Base-by-base conservation (phyloP, 2,113 vertebrate species). In the Martes martes region DNA sequence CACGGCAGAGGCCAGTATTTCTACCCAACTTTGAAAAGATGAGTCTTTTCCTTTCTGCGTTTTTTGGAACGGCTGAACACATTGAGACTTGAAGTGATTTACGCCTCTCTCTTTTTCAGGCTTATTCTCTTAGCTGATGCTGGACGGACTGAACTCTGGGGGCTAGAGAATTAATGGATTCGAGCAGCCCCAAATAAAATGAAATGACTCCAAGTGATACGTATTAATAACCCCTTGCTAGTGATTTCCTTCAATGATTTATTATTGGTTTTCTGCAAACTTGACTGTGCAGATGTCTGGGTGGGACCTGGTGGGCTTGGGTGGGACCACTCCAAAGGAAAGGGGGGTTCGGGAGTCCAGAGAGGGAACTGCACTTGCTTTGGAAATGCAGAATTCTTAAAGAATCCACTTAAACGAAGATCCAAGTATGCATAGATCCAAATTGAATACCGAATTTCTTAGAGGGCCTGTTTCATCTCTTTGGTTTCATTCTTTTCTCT, bases 31-130 rank as follows among this genome's bases (percentile, higher is more conserved):
- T 80, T 10, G 63, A 89, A 73, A 79, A 2, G 4, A 76, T 59
- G n/a, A 42, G 39, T 9, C 42, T 18, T 91, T 16, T 42, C 61
- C 67, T 5, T 78, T 6, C 23, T 76, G 45, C 42, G 31, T 47
- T 47, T 63, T 76, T 94, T 2, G 2, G 16, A 69, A 14, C 2
- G 71, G 28, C 42, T 50, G 76, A 89, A 28, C 9, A 23, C 16
- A 86, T 1, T 39, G 89, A 76, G 83, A 94, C 83, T 8, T 52
- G 45, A 59, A 96, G 87, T 31, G 76, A 81, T 91, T 96, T 94
- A 2, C 0, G 23, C 4, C 89, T 95, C 4, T 50, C 69, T 97
- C 0, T 42, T 73, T 8, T 57, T 95, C 42, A 90, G 83, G 52
- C 91, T 84, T 14, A 9, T 4, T 67, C 50, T 39, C 73, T 97